phyloP scores from a whole-genome alignment of 2,797 vertebrate genomes.

The Enteromius radiatus region DNA sequence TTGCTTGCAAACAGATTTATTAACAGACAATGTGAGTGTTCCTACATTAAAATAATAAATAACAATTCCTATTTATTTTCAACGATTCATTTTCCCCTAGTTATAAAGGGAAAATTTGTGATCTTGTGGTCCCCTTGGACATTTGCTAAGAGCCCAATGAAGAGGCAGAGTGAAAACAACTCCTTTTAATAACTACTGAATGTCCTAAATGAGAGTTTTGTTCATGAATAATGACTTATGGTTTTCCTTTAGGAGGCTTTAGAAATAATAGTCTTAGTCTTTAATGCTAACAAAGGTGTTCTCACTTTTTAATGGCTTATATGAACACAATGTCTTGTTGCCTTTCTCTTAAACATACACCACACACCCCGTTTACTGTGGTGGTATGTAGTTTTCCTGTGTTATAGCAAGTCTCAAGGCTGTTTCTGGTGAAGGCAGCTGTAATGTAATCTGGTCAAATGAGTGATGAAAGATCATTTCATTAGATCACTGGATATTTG shows the following conservation, averaged over 20 bases:
- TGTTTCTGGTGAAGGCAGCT: slow-evolving; percentile 18
- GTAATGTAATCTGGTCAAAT: slow-evolving; percentile 44
- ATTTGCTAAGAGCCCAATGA: not conserved
- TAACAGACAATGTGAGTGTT: not conserved
- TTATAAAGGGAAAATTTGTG: not conserved
- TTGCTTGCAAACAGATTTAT: not conserved
- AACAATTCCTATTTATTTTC: no score
- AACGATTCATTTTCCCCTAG: no score
- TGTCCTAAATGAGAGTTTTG: not conserved
- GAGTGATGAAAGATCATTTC: slow-evolving; percentile 47
- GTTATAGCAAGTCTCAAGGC: slow-evolving; percentile 25
- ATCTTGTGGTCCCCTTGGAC: not conserved
- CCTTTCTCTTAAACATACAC: slow-evolving; percentile 17
- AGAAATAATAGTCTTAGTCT: not conserved
- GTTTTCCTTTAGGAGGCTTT: not conserved
- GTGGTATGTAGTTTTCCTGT: slow-evolving; percentile 39
- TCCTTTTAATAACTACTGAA: not conserved
- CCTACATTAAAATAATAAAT: not conserved
- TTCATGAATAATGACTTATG: not conserved
- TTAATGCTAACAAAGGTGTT: not conserved
- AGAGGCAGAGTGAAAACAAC: not conserved
- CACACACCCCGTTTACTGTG: slow-evolving; percentile 10
- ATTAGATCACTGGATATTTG: slow-evolving; percentile 46
- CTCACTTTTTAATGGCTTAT: not conserved
- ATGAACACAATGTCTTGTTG: not conserved